Evolutionary conservation across 2,888 invertebrate species (phyloP).

Genomic region (Alitta virens): DNA sequence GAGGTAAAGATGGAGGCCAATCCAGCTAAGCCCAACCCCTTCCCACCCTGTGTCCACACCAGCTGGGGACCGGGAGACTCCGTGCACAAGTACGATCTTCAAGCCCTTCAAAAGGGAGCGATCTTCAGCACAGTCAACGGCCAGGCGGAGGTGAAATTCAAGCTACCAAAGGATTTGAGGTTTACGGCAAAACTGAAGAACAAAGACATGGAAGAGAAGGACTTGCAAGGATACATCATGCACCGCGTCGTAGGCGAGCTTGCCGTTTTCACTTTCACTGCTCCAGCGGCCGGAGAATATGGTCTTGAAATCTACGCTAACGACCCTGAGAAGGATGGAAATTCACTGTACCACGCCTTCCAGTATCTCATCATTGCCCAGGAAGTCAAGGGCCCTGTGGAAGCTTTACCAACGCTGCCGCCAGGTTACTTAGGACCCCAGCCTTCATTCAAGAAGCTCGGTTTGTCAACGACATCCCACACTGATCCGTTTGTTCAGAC

Average conservation of each 20-base stretch:
- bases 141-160: constrained; percentile 52
- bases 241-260: constrained; percentile 53
- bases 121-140: constrained; percentile 51
- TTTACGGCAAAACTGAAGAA: constrained; percentile 56
- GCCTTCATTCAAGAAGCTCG: constrained; percentile 52
- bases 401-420: constrained; percentile 51
- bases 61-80: constrained; percentile 54
- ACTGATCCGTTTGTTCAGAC: constrained; percentile 53
- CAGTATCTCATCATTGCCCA: constrained; percentile 53
- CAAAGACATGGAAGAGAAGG: constrained; percentile 46
- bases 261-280: constrained; percentile 53
- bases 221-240: constrained; percentile 51
- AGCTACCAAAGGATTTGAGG: constrained; percentile 48
- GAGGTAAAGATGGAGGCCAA: constrained; percentile 49
- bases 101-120: constrained; percentile 51
- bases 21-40: constrained; percentile 46
- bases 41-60: constrained; percentile 56
- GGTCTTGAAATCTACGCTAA: constrained; percentile 56
- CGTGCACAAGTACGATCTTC: constrained; percentile 49
- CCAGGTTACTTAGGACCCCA: constrained; percentile 56
- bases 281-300: constrained; percentile 52
- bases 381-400: constrained; percentile 45
- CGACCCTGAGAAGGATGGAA: constrained; percentile 53
- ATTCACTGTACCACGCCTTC: constrained; percentile 53
- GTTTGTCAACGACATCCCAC: constrained; percentile 46